Evolutionary conservation across 2,888 invertebrate species (phyloP).

Genomic region (Amaurobius ferox): DNA sequence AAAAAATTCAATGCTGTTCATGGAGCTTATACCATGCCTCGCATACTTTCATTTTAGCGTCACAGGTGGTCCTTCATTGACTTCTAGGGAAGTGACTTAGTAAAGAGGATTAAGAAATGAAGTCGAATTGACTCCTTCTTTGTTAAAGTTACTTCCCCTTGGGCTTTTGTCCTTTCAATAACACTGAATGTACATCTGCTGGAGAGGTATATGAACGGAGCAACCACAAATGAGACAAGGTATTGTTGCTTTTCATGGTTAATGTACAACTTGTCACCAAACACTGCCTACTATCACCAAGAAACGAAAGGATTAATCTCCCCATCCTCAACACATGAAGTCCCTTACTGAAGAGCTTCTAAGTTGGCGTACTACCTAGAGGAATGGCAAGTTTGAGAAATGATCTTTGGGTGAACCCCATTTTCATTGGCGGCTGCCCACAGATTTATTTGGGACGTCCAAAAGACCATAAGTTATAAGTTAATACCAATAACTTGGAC

Average conservation of each 20-base stretch:
- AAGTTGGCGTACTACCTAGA: not conserved
- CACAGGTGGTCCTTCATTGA: too few relatives aligned
- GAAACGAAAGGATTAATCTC: not conserved
- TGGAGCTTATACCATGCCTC: too few relatives aligned
- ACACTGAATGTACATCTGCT: not conserved
- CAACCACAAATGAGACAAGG: not conserved
- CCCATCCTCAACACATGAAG: not conserved
- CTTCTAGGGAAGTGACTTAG: not conserved
- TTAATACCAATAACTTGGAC: conserved; percentile 44
- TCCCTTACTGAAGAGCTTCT: not conserved
- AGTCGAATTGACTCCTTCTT: not conserved
- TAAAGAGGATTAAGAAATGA: not conserved
- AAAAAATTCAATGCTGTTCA: too few relatives aligned
- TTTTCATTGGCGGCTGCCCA: not conserved
- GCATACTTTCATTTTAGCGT: too few relatives aligned
- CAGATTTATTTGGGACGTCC: conserved; percentile 5
- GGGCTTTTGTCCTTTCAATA: not conserved
- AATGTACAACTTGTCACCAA: conserved; percentile 1
- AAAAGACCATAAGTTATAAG: conserved; percentile 55
- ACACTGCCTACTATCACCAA: not conserved
- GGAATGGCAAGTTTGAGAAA: not conserved
- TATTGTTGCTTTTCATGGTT: not conserved
- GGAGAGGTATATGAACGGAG: not conserved
- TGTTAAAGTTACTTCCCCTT: not conserved
- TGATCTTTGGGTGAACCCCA: conserved; percentile 1